phyloP scores from a whole-genome alignment of 1,140 invertebrate genomes.

The Camponotus floridanus region DNA sequence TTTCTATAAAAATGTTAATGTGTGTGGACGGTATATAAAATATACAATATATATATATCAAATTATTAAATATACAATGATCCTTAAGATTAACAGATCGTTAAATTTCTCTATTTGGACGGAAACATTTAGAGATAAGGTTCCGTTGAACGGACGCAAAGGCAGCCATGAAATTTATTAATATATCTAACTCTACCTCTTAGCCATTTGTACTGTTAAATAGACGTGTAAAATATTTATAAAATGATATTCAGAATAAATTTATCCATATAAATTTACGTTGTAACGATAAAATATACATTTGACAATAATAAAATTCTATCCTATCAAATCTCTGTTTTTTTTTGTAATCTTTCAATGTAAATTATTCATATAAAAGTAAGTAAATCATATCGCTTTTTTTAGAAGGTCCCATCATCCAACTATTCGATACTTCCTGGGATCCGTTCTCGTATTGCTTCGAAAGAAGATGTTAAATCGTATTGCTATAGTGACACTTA shows the following conservation, averaged over 20 bases:
- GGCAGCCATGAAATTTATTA: constrained; percentile 15
- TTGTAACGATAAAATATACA: background rate
- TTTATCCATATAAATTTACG: background rate
- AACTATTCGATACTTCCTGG: too few relatives aligned
- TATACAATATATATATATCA: constrained; percentile 41
- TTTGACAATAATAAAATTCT: constrained; percentile 8
- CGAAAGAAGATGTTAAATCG: background rate
- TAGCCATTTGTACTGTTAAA: constrained; percentile 38
- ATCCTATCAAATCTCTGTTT: background rate
- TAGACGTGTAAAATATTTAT: constrained; percentile 38
- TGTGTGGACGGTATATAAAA: constrained; percentile 64
- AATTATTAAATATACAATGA: constrained; percentile 48
- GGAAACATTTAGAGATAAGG: constrained; percentile 50
- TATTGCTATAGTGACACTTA: constrained; percentile 56
- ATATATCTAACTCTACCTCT: background rate
- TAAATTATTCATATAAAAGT: background rate
- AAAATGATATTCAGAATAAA: constrained; percentile 47
- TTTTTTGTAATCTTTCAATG: background rate
- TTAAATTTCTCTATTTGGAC: constrained; percentile 61
- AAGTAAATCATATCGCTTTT: background rate
- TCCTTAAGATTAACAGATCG: constrained; percentile 35
- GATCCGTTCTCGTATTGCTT: too few relatives aligned
- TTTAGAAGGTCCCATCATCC: too few relatives aligned
- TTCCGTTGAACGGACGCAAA: constrained; percentile 25
- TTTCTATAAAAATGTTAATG: constrained; percentile 66